Conservation (phyloP, 2,888 invertebrate species). For the Lamproptera curius region DNA sequence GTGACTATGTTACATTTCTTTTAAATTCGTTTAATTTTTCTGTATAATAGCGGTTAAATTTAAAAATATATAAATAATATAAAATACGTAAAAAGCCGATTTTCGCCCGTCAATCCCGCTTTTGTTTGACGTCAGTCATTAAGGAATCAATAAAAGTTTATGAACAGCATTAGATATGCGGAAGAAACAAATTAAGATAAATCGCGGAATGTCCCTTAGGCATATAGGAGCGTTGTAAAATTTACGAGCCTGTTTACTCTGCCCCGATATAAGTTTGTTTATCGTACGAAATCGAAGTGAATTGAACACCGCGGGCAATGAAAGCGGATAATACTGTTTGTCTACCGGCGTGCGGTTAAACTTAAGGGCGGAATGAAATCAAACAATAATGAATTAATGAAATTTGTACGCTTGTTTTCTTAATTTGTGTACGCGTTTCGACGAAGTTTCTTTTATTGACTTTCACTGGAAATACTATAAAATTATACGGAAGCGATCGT, state of each 20-base stretch:
- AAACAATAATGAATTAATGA: slow-evolving; percentile 52
- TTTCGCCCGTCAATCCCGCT: too few species aligned
- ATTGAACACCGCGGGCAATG: slow-evolving; percentile 48
- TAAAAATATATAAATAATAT: too few species aligned
- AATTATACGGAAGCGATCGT: too few species aligned
- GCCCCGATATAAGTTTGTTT: slow-evolving; percentile 65
- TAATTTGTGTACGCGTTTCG: neutral
- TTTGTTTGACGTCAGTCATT: too few species aligned
- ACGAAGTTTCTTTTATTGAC: neutral
- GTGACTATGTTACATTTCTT: too few species aligned
- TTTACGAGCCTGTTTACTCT: slow-evolving; percentile 68
- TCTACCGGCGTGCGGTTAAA: slow-evolving; percentile 48
- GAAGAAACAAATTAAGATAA: slow-evolving; percentile 50
- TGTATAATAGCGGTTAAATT: too few species aligned
- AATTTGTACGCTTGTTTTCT: slow-evolving; percentile 28
- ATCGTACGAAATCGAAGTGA: slow-evolving; percentile 61
- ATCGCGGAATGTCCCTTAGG: slow-evolving; percentile 49
- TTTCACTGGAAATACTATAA: too few species aligned
- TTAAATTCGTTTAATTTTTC: too few species aligned
- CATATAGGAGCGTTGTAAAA: slow-evolving; percentile 54
- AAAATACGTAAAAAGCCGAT: too few species aligned
- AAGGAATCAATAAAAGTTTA: too few species aligned
- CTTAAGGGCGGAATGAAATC: slow-evolving; percentile 50
- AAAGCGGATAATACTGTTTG: slow-evolving; percentile 62
- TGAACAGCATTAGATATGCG: slow-evolving; percentile 14